These are phyloP conservation scores for Enteromius trimaculatus DNA, from an alignment of 2,797 vertebrate genomes.

Conservation along the genomic window DNA sequence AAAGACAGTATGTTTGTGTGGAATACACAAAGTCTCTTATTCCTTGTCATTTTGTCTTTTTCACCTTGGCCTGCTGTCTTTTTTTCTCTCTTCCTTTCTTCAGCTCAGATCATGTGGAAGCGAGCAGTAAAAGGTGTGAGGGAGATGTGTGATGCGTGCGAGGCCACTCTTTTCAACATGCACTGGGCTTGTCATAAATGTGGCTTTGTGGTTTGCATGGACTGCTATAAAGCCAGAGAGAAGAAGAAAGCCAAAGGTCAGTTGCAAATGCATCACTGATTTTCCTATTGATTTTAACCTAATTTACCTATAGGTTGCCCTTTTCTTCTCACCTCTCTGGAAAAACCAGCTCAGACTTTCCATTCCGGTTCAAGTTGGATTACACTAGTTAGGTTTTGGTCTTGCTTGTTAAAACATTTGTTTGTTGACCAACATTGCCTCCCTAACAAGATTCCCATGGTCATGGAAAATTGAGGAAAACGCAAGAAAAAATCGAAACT, in stretches of 20 bases:
- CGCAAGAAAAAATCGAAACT: too few species aligned
- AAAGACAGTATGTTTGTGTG: slow-evolving; percentile 84
- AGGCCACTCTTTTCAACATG: slow-evolving; percentile 98
- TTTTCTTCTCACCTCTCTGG: background rate
- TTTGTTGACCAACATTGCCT: background rate
- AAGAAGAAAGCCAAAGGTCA: slow-evolving; percentile 93
- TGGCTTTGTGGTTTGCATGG: slow-evolving; percentile 97
- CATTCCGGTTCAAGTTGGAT: background rate
- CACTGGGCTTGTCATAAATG: slow-evolving; percentile 99
- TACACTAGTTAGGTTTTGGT: background rate
- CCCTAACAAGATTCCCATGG: background rate
- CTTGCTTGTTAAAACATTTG: background rate
- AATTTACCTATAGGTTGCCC: background rate
- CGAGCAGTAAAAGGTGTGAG: slow-evolving; percentile 95
- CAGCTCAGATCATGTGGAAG: slow-evolving; percentile 98
- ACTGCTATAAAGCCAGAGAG: slow-evolving; percentile 98
- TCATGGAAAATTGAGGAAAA: background rate
- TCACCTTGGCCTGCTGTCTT: slow-evolving; percentile 17
- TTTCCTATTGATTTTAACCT: background rate
- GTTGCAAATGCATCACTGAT: slow-evolving; percentile 59
- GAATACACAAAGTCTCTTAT: background rate
- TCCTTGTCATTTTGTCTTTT: slow-evolving; percentile 30
- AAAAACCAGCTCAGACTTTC: background rate
- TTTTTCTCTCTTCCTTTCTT: slow-evolving; percentile 73
- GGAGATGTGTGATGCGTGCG: slow-evolving; percentile 99